These are phyloP conservation scores for Rhaphigaster nebulosa DNA, from an alignment of 2,888 invertebrate genomes.

Conservation along the genomic window DNA sequence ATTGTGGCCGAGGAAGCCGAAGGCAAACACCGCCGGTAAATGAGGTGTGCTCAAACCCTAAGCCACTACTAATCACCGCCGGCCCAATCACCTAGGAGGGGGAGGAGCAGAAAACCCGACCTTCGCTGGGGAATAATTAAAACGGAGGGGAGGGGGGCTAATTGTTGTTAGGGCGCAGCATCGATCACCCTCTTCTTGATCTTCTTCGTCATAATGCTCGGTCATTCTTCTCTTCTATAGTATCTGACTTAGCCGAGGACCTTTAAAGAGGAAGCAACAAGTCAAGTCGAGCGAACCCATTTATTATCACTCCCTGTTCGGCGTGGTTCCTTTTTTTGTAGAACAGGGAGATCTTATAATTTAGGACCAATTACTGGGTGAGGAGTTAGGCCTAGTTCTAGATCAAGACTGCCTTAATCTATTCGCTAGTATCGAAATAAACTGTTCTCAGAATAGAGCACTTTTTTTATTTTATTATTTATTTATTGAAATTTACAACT, in stretches of 20 bases:
- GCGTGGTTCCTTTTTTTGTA: background rate
- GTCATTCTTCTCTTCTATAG: slow-evolving; percentile 3
- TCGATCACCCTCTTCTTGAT: slow-evolving; percentile 32
- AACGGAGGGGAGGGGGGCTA: slow-evolving; percentile 33
- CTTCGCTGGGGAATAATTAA: slow-evolving; percentile 41
- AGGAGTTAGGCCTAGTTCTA: too few species aligned
- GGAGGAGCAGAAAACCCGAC: slow-evolving; percentile 11
- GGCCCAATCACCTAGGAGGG: slow-evolving; percentile 6
- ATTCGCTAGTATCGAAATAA: too few species aligned
- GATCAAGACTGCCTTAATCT: too few species aligned
- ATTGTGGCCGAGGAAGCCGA: slow-evolving; percentile 43
- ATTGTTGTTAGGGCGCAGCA: slow-evolving; percentile 38
- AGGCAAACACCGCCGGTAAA: slow-evolving; percentile 47
- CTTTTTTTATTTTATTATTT: too few species aligned
- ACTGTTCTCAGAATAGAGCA: too few species aligned
- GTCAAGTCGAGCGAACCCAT: background rate
- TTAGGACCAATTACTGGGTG: background rate
- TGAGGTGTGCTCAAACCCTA: slow-evolving; percentile 28
- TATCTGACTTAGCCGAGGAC: background rate
- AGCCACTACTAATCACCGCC: slow-evolving; percentile 41
- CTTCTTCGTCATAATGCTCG: slow-evolving; percentile 26
- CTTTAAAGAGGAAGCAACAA: slow-evolving; percentile 37
- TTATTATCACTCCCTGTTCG: background rate
- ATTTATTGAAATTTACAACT: too few species aligned
- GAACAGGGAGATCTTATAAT: background rate